Conservation (phyloP, 1,140 invertebrate species). For the Ceratina calcarata region DNA sequence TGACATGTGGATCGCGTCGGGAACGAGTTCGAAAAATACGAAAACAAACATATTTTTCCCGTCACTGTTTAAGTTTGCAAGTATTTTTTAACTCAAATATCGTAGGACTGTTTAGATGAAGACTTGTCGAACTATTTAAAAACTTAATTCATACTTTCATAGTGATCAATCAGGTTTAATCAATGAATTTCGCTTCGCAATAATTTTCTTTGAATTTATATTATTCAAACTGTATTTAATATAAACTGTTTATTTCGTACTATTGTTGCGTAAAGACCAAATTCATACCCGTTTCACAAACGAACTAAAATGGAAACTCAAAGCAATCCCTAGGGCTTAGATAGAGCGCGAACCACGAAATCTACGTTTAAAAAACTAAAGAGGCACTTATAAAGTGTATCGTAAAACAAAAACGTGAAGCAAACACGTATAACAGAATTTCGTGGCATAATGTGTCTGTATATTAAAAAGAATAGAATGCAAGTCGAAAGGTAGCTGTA, state of each 20-base stretch:
- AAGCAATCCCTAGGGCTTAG: background rate
- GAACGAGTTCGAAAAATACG: background rate
- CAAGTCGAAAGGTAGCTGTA: background rate
- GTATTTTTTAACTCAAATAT: too few relatives aligned
- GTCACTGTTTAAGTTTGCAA: too few relatives aligned
- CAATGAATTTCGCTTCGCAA: background rate
- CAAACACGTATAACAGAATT: conserved; percentile 18
- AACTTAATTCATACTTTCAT: too few relatives aligned
- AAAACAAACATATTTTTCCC: too few relatives aligned
- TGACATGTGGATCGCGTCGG: background rate
- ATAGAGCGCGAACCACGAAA: background rate
- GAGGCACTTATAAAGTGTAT: background rate
- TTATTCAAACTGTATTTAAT: too few relatives aligned
- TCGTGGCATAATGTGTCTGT: background rate
- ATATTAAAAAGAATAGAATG: background rate
- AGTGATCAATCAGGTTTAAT: too few relatives aligned
- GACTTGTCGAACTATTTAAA: too few relatives aligned
- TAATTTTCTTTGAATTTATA: background rate
- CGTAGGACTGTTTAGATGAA: too few relatives aligned
- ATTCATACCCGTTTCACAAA: conserved; percentile 1
- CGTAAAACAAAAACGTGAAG: conserved; percentile 22
- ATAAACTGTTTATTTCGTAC: background rate
- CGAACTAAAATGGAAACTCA: background rate
- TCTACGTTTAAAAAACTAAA: conserved; percentile 23
- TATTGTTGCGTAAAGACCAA: conserved; percentile 1